Evolutionary conservation across 2,888 invertebrate genomes (phyloP), one percentile per base, ranked within the genome.

Genomic region (Molorchus minor): DNA sequence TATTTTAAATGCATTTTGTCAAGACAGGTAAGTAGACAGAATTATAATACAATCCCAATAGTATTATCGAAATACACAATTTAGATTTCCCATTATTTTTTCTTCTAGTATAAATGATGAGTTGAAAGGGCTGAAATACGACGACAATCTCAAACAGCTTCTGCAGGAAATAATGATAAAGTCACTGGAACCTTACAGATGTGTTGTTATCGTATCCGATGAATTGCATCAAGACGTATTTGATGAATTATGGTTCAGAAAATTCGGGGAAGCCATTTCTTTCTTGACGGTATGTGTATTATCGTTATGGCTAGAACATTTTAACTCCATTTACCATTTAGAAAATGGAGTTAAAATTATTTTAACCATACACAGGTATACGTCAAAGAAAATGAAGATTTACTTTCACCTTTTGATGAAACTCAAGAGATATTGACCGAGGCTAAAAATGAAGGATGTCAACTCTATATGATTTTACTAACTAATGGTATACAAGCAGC

Each of bases 401-500:
- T 90, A 1, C 71, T 86, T 2, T 83, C 86, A 0, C 90, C 90
- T 0, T 84, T 85, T 66, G 85, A 82, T 66, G 78, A 83, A 25
- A 87, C 87, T 0, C 75, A 88, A 63, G 82, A 84, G 59, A 81
- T 86, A 0, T 73, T 91, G 55, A 75, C 83, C 20, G 82, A 84
- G 67, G 84, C 87, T 3, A 86, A 86, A 71, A 82, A 82, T 59
- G 84, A 86, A 49, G 88, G 89, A 16, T 93, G 93, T 74, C 87
- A 88, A 69, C 80, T 87, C 2, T 90, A 92, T 71, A 78, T 92
- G 21, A 86, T 93, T 59, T 82, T 92, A 7, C 78, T 92, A 16
- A 82, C 90, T 0, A 92, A 92, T 78, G 92, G 88, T 0, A 74
- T 87, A 46, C 89, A 93, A 82, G 82, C 86, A 1, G 80, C 86